Conservation (phyloP, 2,888 invertebrate genomes). For the Capitulum mitella region DNA sequence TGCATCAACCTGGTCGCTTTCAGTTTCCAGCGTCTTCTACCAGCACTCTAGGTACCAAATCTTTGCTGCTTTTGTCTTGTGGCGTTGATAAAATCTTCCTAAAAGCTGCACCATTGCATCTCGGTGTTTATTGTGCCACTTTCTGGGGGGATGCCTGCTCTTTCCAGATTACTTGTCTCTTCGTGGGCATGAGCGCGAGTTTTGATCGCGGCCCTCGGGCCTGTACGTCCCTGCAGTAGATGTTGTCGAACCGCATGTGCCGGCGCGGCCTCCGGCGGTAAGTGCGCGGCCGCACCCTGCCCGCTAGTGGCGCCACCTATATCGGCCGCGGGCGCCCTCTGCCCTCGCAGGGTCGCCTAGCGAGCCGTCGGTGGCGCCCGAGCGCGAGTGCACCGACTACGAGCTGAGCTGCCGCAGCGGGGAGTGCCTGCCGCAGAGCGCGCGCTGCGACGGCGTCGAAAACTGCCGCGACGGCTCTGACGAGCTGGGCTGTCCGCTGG, state of each 20-base stretch:
- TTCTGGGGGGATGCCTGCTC: not conserved
- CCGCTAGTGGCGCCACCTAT: not conserved
- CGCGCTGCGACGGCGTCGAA: slow-evolving; percentile 31
- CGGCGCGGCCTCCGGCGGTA: too few species aligned
- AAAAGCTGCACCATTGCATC: not conserved
- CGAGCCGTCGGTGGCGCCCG: not conserved
- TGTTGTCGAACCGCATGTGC: not conserved
- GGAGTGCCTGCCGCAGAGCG: slow-evolving; percentile 31
- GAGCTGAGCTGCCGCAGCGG: slow-evolving; percentile 33
- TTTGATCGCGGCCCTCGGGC: not conserved
- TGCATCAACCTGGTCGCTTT: too few species aligned
- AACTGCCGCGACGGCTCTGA: slow-evolving; percentile 34
- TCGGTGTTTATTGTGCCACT: not conserved
- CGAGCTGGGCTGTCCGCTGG: slow-evolving; percentile 29
- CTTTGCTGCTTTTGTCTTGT: too few species aligned
- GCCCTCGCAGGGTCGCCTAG: not conserved
- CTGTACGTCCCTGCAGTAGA: not conserved
- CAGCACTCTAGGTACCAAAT: too few species aligned
- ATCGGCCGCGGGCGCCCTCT: not conserved
- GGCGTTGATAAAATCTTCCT: too few species aligned
- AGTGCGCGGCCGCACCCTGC: not conserved
- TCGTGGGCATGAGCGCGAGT: too few species aligned
- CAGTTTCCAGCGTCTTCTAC: too few species aligned
- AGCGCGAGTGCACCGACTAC: slow-evolving; percentile 26
- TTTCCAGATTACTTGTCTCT: not conserved